Evolutionary conservation across 53 echinoderm and acorn worm species (phyloP), one percentile per base, ranked within the genome.

Genomic region (Stichopus horrens): DNA sequence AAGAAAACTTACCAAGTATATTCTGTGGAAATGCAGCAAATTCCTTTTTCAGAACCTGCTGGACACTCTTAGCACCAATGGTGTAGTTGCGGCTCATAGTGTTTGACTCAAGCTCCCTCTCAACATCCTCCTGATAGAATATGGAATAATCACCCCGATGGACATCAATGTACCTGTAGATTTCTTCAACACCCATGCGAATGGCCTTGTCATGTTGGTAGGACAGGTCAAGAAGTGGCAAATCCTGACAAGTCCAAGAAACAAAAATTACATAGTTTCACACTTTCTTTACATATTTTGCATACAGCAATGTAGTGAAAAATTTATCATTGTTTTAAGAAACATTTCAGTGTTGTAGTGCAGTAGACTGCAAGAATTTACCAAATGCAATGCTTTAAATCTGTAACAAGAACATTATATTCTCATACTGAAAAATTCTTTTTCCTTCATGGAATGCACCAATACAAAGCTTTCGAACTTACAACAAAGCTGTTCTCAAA

Each of bases 401-500:
- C 37, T 37, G 1, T 37, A 37, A 37, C 37, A 37, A 37, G 37
- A 37, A 37, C 1, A 37, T 37, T 37, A 37, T 37, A 37, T 37
- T 37, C 37, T 37, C 37, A 1, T 37, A 37, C 37, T 37, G 37
- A 37, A 37, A 37, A 37, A 37, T 37, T 37, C 37, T 1, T 37
- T 37, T 37, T 37, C 37, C 37, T 37, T 37, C 37, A 37, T 37
- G 37, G 37, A 37, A 37, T 37, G 37, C 37, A 37, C 37, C 37
- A 37, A 37, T 37, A 37, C 37, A 37, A 37, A 37, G 37, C 37
- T 37, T 71, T 19, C 19, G 18, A 20, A 89, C 95, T 92, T 88
- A 99, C 99, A 92, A 88, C 77, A 52, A 23, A 80, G 65, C 20
- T 71, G 85, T 95, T 99, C 60, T 86, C 79, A 88, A 99, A 96